Conservation (phyloP, 1,140 invertebrate genomes). For the Acromyrmex heyeri region DNA sequence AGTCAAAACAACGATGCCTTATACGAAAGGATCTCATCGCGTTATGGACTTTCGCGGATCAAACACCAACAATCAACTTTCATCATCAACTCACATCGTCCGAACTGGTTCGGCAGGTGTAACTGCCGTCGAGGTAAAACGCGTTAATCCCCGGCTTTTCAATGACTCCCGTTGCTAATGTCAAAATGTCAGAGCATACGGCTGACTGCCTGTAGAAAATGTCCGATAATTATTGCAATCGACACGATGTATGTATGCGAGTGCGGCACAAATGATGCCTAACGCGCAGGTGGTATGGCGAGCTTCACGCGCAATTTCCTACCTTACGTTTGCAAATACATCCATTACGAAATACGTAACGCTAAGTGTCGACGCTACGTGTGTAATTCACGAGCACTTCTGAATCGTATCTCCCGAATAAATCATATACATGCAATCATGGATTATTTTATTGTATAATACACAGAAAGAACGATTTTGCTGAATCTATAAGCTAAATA, state of each 20-base stretch:
- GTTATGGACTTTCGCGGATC: slow-evolving; percentile 6
- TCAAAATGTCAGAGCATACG: slow-evolving; percentile 81
- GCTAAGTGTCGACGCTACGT: slow-evolving; percentile 9
- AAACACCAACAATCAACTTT: slow-evolving; percentile 45
- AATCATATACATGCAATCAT: not conserved
- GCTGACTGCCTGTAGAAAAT: slow-evolving; percentile 74
- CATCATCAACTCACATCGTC: slow-evolving; percentile 8
- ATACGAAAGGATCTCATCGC: slow-evolving; percentile 1
- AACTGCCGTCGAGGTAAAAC: slow-evolving; percentile 16
- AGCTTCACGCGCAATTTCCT: slow-evolving; percentile 73
- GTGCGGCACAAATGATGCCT: slow-evolving; percentile 63
- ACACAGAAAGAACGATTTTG: too few species aligned
- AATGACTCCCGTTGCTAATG: slow-evolving; percentile 72
- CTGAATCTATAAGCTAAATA: too few species aligned
- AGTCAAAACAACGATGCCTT: not conserved
- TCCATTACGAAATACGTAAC: slow-evolving; percentile 61
- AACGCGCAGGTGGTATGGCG: slow-evolving; percentile 51
- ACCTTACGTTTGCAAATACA: slow-evolving; percentile 60
- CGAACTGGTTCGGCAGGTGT: slow-evolving; percentile 60
- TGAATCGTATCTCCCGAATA: not conserved
- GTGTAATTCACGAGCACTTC: slow-evolving; percentile 23
- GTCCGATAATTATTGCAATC: slow-evolving; percentile 77
- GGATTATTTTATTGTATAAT: slow-evolving; percentile 2
- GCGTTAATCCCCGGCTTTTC: slow-evolving; percentile 64
- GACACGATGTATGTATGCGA: not conserved